Percentiles rank a stretch among this genome's conserved stretches.
These are phyloP conservation scores for Drosophila kurseongensis DNA, from an alignment of 1,140 invertebrate genomes.

Conservation along the genomic window DNA sequence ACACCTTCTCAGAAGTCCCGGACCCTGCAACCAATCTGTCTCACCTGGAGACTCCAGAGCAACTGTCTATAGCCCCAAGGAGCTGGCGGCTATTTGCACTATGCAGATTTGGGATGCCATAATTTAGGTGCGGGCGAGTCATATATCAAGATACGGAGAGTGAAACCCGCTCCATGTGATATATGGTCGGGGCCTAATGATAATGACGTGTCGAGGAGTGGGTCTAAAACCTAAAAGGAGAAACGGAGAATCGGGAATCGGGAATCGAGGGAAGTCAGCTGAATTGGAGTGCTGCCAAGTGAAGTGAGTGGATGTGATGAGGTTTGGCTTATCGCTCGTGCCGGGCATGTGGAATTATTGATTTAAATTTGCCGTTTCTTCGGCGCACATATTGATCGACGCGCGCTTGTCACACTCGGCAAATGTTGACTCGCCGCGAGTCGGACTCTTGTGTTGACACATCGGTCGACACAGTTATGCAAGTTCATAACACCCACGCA, in stretches of 20 bases:
- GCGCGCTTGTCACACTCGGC: conserved; percentile 78
- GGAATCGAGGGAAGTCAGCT: neutral
- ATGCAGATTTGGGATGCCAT: conserved; percentile 52
- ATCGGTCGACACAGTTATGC: conserved; percentile 74
- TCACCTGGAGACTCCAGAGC: conserved; percentile 1
- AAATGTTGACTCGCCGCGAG: conserved; percentile 65
- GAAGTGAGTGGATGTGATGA: neutral
- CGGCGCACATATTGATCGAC: conserved; percentile 50
- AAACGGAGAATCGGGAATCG: neutral
- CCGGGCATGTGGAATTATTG: conserved; percentile 59
- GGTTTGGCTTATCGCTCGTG: conserved; percentile 43
- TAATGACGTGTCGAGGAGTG: conserved; percentile 63
- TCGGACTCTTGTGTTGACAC: conserved; percentile 55
- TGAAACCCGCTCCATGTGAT: conserved; percentile 42
- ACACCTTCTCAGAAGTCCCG: conserved; percentile 69
- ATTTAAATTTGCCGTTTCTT: conserved; percentile 55
- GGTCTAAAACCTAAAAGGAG: conserved; percentile 2
- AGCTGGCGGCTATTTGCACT: conserved; percentile 77
- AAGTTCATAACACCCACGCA: conserved; percentile 80
- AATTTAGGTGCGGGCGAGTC: conserved; percentile 74
- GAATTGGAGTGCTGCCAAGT: neutral
- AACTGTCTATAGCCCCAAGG: conserved; percentile 70
- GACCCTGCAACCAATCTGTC: conserved; percentile 20
- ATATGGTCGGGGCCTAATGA: conserved; percentile 74
- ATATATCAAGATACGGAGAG: conserved; percentile 41